A percentile compares a stretch with the other conserved stretches of the same genome.
Conservation (phyloP, 2,888 invertebrate species). For the Andrena trimmerana region DNA sequence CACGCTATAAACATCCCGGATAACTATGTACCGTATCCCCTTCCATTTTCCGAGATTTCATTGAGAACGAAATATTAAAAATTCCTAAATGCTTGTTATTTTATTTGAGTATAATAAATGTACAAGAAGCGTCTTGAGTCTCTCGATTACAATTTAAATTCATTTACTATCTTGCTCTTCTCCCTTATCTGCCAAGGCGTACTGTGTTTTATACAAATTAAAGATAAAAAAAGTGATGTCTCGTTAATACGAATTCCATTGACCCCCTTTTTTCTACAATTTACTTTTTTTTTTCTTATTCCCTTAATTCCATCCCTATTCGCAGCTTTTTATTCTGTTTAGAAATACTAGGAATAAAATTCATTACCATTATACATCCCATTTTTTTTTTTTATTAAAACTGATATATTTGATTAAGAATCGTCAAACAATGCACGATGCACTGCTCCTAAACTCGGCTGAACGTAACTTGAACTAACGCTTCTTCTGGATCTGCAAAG, state of each 20-base stretch:
- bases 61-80: constrained; percentile 49
- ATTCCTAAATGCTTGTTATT: constrained; percentile 54
- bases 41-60: not conserved
- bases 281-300: not conserved
- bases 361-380: constrained; percentile 41
- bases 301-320: not conserved
- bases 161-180: constrained; percentile 33
- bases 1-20: not conserved
- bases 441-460: constrained; percentile 83
- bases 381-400: constrained; percentile 57
- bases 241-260: constrained; percentile 57
- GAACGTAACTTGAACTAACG: constrained; percentile 81
- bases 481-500: constrained; percentile 78
- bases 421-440: constrained; percentile 83
- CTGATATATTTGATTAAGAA: constrained; percentile 66
- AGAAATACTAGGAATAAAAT: constrained; percentile 49
- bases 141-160: constrained; percentile 44
- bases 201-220: constrained; percentile 54
- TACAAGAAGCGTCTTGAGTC: constrained; percentile 64
- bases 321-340: constrained; percentile 23
- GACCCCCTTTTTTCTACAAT: constrained; percentile 14
- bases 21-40: not conserved
- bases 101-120: constrained; percentile 68
- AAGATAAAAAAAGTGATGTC: constrained; percentile 43
- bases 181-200: constrained; percentile 16